Evolutionary conservation across 1,140 invertebrate genomes (phyloP).

Genomic region (Musca vetustissima): DNA sequence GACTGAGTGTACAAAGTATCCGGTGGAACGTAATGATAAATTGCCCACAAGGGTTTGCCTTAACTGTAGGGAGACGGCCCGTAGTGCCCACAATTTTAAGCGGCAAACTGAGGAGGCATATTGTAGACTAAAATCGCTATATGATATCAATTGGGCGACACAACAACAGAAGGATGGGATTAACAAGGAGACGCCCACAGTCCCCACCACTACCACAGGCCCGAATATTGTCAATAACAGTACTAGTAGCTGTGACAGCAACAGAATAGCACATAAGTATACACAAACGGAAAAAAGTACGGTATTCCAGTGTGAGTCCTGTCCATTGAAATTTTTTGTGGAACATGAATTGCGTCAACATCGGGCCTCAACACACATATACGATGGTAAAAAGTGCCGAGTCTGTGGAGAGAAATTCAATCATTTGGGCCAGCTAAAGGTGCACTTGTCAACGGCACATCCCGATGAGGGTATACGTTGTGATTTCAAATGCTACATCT

Average conservation of each 20-base stretch:
- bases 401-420: constrained; percentile 40
- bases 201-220: background rate
- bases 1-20: constrained; percentile 42
- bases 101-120: constrained; percentile 42
- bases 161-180: background rate
- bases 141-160: constrained; percentile 6
- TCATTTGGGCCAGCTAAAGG: constrained; percentile 38
- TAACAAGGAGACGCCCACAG: background rate
- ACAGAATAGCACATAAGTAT: constrained; percentile 31
- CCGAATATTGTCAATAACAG: no score
- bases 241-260: no score
- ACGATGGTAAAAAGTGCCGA: constrained; percentile 36
- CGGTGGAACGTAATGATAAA: constrained; percentile 35
- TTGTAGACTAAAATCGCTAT: constrained; percentile 36
- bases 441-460: constrained; percentile 39
- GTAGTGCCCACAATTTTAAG: constrained; percentile 47
- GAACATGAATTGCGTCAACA: constrained; percentile 41
- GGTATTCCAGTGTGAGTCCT: constrained; percentile 44
- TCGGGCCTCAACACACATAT: constrained; percentile 35
- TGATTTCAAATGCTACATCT: constrained; percentile 35
- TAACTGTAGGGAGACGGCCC: constrained; percentile 39
- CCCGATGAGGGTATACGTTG: constrained; percentile 29
- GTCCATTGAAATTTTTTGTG: constrained; percentile 42
- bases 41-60: constrained; percentile 46
- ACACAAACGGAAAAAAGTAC: constrained; percentile 46